Evolutionary conservation across 2,888 invertebrate species (phyloP), one percentile per base, ranked within the genome.

Genomic region (Macrostomum cliftonense): DNA sequence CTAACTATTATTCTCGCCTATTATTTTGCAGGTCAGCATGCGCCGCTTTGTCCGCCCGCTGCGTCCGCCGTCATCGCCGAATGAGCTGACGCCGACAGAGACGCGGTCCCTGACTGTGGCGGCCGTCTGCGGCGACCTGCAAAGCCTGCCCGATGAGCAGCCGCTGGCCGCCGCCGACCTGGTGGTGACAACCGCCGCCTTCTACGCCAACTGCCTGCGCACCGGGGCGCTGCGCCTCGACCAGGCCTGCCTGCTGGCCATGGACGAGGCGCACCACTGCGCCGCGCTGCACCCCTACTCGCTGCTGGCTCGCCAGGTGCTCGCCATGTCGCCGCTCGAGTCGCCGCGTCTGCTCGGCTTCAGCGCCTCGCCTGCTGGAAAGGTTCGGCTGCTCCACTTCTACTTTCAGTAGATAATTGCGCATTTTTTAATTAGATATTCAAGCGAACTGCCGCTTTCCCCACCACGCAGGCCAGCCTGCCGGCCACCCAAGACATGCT

Each of bases 181-280:
- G 44, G 56, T 64, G 17, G 57, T 64, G 1, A 58, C 59, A 2
- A 63, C 63, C n/a, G 64, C 63, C 63, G 64, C 57, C 1, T 64
- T 55, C 45, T 63, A 59, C 48, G 43, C 53, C 37, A 62, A 64
- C 49, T 52, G 63, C 40, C 49, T 64, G 12, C 46, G 53, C 11
- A 52, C 53, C 13, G 51, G 53, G 4, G 51, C 57, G 7, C 46
- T 63, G 14, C 47, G 54, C n/a, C 63, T 63, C 63, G 48, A 54
- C 7, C 60, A 63, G 52, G 58, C 59, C 50, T 57, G 59, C 21
- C 55, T 65, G 37, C 59, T 62, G 43, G 58, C 63, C 12, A 55
- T 65, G 51, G 65, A 65, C 52, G 65, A 65, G 52, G 62, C 61
- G 1, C 65, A 65, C 43, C 65, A 65, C 52, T 65, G 63, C 52